Evolutionary conservation across 30 jellyfish, hydroid and myxozoan species (phyloP).

Genomic region (Aurelia sp.): DNA sequence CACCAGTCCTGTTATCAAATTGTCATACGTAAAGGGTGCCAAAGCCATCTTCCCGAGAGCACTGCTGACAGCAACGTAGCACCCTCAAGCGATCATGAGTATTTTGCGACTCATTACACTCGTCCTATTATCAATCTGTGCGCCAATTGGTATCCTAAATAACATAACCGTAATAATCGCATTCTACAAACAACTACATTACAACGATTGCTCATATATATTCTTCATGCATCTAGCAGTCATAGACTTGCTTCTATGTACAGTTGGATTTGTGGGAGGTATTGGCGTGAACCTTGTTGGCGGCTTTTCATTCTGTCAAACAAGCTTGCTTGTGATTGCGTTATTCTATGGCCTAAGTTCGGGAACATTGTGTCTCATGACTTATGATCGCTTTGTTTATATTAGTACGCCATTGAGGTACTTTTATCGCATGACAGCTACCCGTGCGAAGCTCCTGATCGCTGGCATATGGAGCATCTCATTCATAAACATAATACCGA

Average conservation of each 20-base stretch:
- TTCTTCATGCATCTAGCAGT: slow-evolving; percentile 73
- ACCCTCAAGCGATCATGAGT: slow-evolving; percentile 15
- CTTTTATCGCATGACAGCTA: slow-evolving; percentile 45
- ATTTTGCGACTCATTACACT: slow-evolving; percentile 19
- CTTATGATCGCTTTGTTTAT: slow-evolving; percentile 67
- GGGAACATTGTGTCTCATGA: slow-evolving; percentile 61
- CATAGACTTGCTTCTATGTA: slow-evolving; percentile 62
- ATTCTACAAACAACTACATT: slow-evolving; percentile 37
- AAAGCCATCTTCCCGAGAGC: too few species aligned
- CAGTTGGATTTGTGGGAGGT: slow-evolving; percentile 52
- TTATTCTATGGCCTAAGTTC: slow-evolving; percentile 63
- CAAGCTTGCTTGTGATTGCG: slow-evolving; percentile 32
- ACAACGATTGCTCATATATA: slow-evolving; percentile 58
- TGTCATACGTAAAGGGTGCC: too few species aligned
- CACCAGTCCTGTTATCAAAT: too few species aligned
- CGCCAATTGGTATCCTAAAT: slow-evolving; percentile 75
- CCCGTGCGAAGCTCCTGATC: slow-evolving; percentile 33
- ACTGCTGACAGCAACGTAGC: too few species aligned
- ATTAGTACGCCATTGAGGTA: slow-evolving; percentile 71
- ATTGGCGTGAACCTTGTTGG: slow-evolving; percentile 44
- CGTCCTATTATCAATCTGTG: slow-evolving; percentile 43
- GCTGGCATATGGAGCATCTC: slow-evolving; percentile 58
- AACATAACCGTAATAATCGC: slow-evolving; percentile 64
- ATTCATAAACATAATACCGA: slow-evolving; percentile 31
- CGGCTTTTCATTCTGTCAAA: slow-evolving; percentile 65